A percentile compares a stretch with the other conserved stretches of the same genome.
Evolutionary conservation across 2,888 invertebrate genomes (phyloP).

Genomic region (Cerastoderma edule): DNA sequence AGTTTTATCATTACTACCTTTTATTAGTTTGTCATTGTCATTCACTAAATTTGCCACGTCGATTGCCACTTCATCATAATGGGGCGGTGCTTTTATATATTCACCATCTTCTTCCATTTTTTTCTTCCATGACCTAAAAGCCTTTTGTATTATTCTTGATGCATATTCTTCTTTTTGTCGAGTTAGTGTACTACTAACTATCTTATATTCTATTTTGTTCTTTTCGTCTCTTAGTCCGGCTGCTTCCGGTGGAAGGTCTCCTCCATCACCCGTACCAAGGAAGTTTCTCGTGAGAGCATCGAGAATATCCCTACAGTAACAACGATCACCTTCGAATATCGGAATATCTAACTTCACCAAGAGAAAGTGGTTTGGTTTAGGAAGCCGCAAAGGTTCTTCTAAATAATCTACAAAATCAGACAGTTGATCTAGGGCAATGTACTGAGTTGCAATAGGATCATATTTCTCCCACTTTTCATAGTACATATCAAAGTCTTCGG

Average conservation of each 20-base stretch:
- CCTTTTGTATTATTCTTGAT: slow-evolving; percentile 96
- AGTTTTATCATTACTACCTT: slow-evolving; percentile 36
- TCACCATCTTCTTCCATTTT: slow-evolving; percentile 34
- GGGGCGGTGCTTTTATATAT: slow-evolving; percentile 41
- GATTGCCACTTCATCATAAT: slow-evolving; percentile 61
- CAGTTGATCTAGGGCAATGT: slow-evolving; percentile 96
- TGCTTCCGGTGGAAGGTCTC: slow-evolving; percentile 62
- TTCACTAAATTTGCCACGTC: slow-evolving; percentile 44
- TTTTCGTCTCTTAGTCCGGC: slow-evolving; percentile 65
- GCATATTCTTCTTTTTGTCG: slow-evolving; percentile 98
- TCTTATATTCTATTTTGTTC: slow-evolving; percentile 95
- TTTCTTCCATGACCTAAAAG: slow-evolving; percentile 91
- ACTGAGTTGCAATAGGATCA: slow-evolving; percentile 98
- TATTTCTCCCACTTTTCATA: slow-evolving; percentile 99
- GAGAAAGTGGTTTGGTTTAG: slow-evolving; percentile 99
- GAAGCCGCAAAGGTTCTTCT: slow-evolving; percentile 97
- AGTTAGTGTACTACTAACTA: slow-evolving; percentile 97
- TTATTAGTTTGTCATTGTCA: no score
- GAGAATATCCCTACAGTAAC: slow-evolving; percentile 99
- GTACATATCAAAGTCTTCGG: slow-evolving; percentile 99
- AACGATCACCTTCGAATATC: slow-evolving; percentile 97
- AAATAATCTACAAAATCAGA: slow-evolving; percentile 98
- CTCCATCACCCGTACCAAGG: slow-evolving; percentile 96
- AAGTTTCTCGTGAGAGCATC: slow-evolving; percentile 99
- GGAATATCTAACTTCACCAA: slow-evolving; percentile 99